A percentile compares a stretch with the other conserved stretches of the same genome.
phyloP scores from a whole-genome alignment of 2,113 vertebrate genomes.

The Oenanthe oenanthe region DNA sequence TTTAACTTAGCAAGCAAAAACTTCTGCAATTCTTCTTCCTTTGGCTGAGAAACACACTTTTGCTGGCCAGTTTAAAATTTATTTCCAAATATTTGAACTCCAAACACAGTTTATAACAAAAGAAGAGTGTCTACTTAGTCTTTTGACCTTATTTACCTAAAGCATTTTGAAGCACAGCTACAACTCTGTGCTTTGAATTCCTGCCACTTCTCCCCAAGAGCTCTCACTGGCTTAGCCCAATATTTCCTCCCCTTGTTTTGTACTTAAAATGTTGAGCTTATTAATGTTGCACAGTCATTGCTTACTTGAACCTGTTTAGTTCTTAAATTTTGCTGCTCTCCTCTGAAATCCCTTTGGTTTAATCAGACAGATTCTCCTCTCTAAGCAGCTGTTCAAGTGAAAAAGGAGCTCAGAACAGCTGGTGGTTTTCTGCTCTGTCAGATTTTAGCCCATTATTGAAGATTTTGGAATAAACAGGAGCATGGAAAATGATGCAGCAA shows the following conservation, averaged over 20 bases:
- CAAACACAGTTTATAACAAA: neutral
- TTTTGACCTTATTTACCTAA: constrained; percentile 33
- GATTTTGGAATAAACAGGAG: neutral
- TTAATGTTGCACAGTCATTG: neutral
- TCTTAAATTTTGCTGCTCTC: neutral
- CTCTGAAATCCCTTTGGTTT: neutral
- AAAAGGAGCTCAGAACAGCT: constrained; percentile 17
- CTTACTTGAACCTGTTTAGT: neutral
- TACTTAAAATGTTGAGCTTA: neutral
- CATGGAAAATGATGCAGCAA: neutral
- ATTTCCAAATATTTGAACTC: neutral
- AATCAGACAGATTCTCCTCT: neutral
- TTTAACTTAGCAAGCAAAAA: neutral
- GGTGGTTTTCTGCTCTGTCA: constrained; percentile 20
- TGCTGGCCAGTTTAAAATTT: neutral
- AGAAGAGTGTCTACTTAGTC: neutral
- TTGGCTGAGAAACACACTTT: neutral
- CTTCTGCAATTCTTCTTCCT: neutral
- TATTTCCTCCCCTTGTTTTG: neutral
- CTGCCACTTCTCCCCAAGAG: neutral
- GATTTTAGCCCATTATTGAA: constrained; percentile 5
- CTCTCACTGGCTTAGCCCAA: neutral
- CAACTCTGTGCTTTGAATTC: neutral
- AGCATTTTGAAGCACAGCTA: neutral
- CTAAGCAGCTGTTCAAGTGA: neutral